These are phyloP conservation scores for Eupithecia insigniata DNA, from an alignment of 2,888 invertebrate genomes.

Conservation along the genomic window DNA sequence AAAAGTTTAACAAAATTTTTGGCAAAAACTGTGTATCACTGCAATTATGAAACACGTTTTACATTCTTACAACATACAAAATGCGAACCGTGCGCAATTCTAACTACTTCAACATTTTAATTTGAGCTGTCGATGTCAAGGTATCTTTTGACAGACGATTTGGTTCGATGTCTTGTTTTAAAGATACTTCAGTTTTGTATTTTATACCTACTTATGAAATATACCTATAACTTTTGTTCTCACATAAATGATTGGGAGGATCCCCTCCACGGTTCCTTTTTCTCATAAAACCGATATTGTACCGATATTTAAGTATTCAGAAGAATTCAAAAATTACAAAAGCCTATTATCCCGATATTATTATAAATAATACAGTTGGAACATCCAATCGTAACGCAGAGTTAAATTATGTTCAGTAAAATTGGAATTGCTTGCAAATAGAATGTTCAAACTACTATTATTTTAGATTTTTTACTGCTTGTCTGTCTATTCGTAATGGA, in stretches of 20 bases:
- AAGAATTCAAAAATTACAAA: neutral
- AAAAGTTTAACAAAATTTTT: neutral
- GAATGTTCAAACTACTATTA: constrained; percentile 41
- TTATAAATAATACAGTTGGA: constrained; percentile 46
- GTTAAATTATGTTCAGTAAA: constrained; percentile 59
- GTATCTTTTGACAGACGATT: constrained; percentile 11
- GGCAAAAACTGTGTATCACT: constrained; percentile 10
- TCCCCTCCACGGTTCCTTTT: too few relatives aligned
- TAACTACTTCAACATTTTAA: constrained; percentile 14
- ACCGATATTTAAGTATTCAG: too few relatives aligned
- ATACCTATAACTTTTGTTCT: neutral
- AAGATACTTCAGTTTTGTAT: neutral
- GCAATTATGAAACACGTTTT: constrained; percentile 10
- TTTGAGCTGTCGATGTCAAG: constrained; percentile 18
- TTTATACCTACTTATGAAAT: neutral
- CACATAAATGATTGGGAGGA: neutral
- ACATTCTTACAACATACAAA: neutral
- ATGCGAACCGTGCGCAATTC: neutral
- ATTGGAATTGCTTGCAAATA: constrained; percentile 50
- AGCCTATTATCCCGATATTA: neutral
- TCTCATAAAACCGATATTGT: too few relatives aligned
- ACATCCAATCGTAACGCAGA: constrained; percentile 51
- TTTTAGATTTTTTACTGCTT: constrained; percentile 12
- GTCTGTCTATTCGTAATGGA: neutral
- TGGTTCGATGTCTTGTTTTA: too few relatives aligned